Conservation (phyloP, 2,888 invertebrate species). For the Glaucopsyche alexis region DNA sequence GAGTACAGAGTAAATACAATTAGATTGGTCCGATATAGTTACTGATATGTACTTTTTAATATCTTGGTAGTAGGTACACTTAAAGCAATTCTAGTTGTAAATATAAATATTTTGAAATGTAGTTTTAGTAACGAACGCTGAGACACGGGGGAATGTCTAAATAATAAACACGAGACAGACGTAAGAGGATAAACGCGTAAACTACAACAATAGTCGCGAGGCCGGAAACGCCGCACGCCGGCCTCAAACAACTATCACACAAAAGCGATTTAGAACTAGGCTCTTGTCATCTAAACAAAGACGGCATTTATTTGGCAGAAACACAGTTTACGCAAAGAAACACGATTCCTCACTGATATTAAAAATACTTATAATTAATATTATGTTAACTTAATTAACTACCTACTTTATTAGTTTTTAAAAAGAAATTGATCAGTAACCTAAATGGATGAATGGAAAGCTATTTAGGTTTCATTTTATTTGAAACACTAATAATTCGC, state of each 20-base stretch:
- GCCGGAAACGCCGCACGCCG: slow-evolving; percentile 62
- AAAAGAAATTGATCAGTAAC: not conserved
- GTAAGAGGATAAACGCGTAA: slow-evolving; percentile 44
- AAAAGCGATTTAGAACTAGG: slow-evolving; percentile 44
- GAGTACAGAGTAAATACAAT: no score
- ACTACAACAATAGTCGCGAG: slow-evolving; percentile 58
- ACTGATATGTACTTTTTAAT: no score
- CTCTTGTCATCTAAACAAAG: slow-evolving; percentile 21
- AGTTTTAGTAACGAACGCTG: not conserved
- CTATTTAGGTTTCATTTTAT: not conserved
- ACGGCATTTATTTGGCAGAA: not conserved
- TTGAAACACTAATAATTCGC: not conserved
- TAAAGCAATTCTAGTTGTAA: not conserved
- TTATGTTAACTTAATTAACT: no score
- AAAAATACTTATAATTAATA: no score
- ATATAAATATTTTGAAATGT: not conserved
- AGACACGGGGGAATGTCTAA: slow-evolving; percentile 13
- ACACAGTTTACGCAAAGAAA: not conserved
- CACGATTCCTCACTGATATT: not conserved
- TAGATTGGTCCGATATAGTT: no score
- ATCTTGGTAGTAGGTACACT: not conserved
- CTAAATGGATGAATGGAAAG: not conserved
- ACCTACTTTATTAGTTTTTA: no score
- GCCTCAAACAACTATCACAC: slow-evolving; percentile 55
- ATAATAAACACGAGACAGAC: slow-evolving; percentile 38